Evolutionary conservation across 2,113 vertebrate species (phyloP), one percentile per base, ranked within the genome.

Genomic region (Gnathonemus longibarbis): DNA sequence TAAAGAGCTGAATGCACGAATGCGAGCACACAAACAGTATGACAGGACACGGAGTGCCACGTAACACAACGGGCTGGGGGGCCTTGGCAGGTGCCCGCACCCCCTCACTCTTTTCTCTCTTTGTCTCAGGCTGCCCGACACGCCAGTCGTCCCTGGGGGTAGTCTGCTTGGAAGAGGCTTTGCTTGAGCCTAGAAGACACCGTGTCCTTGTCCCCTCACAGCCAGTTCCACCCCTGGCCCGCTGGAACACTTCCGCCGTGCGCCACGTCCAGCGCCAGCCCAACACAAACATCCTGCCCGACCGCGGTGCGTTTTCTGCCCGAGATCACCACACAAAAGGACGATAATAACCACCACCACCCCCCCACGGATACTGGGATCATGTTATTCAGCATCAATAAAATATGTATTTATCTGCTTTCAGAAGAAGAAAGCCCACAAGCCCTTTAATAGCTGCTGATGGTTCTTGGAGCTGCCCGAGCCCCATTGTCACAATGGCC

Each of bases 361-460:
- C 83, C 45, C 84, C 27, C 90, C 39, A 8, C 31, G 27, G n/a
- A 21, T 11, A 27, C 24, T 24, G 50, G 48, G 53, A 89, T 62
- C 27, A 45, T 27, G 56, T 91, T 83, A 88, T 89, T 84, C 58
- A 13, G 46, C 90, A 90, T 88, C 89, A 88, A 89, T 87, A 49
- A 62, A 89, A 89, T 77, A 90, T 84, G 84, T 90, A 90, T 90
- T 91, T 90, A 91, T 91, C 84, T 48, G 42, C 89, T 89, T 56
- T 89, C 50, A 90, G 88, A 90, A 52, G 89, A 52, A 50, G 52
- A 88, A 89, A 88, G 66, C 49, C 27, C n/a, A 15, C 84, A 42
- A 70, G 89, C 89, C 62, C 89, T 90, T 91, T 89, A 91, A 90
- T 91, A 91, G 53, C 39, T 70, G 39, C 70, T 84, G 90, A 90